Base-by-base conservation (phyloP, 2,888 invertebrate species). In the Apotomis betuletana region DNA sequence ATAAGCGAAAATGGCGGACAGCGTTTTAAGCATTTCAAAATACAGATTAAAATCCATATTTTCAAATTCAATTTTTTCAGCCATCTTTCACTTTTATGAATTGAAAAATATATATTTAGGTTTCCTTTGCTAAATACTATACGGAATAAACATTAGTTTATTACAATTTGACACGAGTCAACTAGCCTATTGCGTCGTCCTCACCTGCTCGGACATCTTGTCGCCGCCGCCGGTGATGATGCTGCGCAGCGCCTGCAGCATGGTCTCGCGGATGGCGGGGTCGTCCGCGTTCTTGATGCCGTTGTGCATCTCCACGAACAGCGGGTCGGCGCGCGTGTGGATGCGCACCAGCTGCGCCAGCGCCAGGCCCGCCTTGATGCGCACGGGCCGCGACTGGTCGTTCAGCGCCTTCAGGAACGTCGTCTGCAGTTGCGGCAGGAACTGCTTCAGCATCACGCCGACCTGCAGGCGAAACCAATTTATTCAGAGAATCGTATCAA, bases 351-450 rank as follows among this genome's bases (percentile, higher is more conserved):
- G 94, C 86, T 97, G 96, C 76, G 98, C 96, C 38, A 99, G 94
- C 67, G 99, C 99, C 64, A 94, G 94, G 0, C 97, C 98, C 8
- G 99, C 98, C 92, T 97, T 97, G 78, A 99, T 94, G 74, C 99
- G 95, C 15, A 99, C 99, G 76, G 95, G 94, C 71, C 98, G 94
- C 88, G 97, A 97, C 41, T 96, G 95, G 89, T 99, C 99, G 86
- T 97, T 96, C 69, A 99, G 94, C 4, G 99, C 97, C 92, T 99
- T 99, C 67, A 99, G 94, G 93, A 99, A 99, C 15, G 99, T 99
- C 2, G 99, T 99, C 94, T 99, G 99, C 54, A 99, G 95, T 91
- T 99, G 99, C 2, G 99, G 99, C 82, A 99, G 94, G 94, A 99
- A 99, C 87, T 99, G 99, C 89, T 99, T 99, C 87, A 99, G 91